Conservation (phyloP, 1,140 invertebrate species). For the Bombus pyrosoma region DNA sequence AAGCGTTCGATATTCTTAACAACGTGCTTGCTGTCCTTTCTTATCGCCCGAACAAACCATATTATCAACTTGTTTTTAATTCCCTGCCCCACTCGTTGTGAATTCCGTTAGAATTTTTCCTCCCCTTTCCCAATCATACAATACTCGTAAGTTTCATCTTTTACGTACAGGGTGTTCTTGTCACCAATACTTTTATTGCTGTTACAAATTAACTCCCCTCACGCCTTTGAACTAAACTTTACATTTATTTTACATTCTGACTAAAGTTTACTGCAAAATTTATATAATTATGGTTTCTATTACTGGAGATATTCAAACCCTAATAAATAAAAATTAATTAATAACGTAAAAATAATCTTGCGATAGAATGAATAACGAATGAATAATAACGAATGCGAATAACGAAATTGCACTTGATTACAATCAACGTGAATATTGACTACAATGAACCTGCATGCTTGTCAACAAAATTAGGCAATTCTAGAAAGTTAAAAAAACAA, state of each 20-base stretch:
- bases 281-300: not conserved
- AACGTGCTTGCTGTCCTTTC: slow-evolving; percentile 36
- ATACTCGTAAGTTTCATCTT: slow-evolving; percentile 56
- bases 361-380: too few relatives aligned
- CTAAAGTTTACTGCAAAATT: not conserved
- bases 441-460: not conserved
- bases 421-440: not conserved
- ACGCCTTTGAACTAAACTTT: too few relatives aligned
- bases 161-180: slow-evolving; percentile 46
- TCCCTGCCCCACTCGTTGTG: slow-evolving; percentile 13
- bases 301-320: not conserved
- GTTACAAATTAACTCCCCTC: not conserved
- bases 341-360: too few relatives aligned
- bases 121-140: slow-evolving; percentile 56
- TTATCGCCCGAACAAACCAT: slow-evolving; percentile 37
- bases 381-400: too few relatives aligned
- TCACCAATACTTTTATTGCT: not conserved
- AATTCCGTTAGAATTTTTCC: slow-evolving; percentile 47
- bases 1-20: slow-evolving; percentile 13
- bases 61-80: slow-evolving; percentile 57
- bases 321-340: too few relatives aligned
- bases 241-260: not conserved
- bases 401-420: not conserved
- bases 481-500: not conserved
- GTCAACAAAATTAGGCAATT: not conserved